Conservation (phyloP, 2,113 vertebrate genomes). For the Dunckerocampus dactyliophorus region DNA sequence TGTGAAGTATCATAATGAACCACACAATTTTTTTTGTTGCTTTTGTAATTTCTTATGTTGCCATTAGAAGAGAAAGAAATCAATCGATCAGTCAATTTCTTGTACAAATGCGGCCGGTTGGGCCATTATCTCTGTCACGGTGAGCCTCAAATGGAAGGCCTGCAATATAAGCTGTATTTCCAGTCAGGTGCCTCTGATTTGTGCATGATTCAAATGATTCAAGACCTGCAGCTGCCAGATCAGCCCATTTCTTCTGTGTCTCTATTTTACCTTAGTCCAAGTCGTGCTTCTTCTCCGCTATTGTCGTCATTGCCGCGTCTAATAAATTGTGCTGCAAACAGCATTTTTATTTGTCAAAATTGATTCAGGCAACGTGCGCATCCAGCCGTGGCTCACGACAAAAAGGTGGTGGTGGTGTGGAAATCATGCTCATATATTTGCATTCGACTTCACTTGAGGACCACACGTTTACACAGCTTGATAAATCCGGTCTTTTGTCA, state of each 20-base stretch:
- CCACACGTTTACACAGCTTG: not conserved
- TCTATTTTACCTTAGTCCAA: not conserved
- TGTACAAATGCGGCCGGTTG: too few species aligned
- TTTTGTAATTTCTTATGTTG: not conserved
- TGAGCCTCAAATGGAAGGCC: too few species aligned
- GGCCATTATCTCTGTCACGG: too few species aligned
- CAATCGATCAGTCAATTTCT: too few species aligned
- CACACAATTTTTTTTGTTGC: not conserved
- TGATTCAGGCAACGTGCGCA: not conserved
- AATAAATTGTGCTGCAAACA: slow-evolving; percentile 1
- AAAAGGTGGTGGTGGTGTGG: not conserved
- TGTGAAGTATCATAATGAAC: too few species aligned
- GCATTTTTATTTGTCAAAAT: not conserved
- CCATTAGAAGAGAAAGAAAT: too few species aligned
- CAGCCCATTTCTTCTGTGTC: not conserved
- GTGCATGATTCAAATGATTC: not conserved
- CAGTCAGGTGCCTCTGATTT: not conserved
- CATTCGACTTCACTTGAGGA: not conserved
- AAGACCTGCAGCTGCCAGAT: not conserved
- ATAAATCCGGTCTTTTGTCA: not conserved
- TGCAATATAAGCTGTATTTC: not conserved
- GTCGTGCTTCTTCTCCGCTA: not conserved
- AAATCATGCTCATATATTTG: not conserved
- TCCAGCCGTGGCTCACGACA: not conserved
- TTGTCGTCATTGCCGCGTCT: not conserved